Conservation (phyloP, 2,797 vertebrate species). For the Eulemur mongoz region DNA sequence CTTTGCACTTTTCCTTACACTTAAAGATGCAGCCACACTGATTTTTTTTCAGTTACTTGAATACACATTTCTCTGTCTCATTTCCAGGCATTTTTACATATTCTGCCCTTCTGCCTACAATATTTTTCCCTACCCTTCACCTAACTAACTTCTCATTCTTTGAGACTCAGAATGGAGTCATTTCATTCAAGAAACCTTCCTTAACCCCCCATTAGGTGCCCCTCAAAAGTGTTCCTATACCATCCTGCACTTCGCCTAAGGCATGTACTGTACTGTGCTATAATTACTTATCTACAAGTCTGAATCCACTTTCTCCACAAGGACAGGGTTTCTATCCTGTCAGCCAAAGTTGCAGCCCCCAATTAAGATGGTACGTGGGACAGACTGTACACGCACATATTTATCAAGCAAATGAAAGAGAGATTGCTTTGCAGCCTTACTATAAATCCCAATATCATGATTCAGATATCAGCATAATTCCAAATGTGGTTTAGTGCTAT, state of each 20-base stretch:
- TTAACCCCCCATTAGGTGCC: background rate
- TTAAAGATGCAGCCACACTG: background rate
- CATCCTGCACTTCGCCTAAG: background rate
- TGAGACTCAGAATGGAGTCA: background rate
- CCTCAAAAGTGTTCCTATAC: background rate
- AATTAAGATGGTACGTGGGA: background rate
- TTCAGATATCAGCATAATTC: background rate
- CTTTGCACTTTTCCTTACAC: background rate
- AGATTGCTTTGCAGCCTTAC: background rate
- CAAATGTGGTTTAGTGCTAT: background rate
- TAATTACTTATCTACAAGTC: background rate
- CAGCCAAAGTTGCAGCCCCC: background rate
- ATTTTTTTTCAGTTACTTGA: background rate
- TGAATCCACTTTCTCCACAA: background rate
- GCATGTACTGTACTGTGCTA: background rate
- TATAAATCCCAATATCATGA: background rate
- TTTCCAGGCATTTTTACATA: background rate
- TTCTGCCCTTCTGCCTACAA: background rate
- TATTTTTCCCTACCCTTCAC: background rate
- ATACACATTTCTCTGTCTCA: background rate
- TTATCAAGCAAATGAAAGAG: background rate
- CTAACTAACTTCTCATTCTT: background rate
- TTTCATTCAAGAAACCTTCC: slow-evolving; percentile 10
- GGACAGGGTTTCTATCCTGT: background rate
- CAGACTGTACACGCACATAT: background rate